A percentile compares a stretch with the other conserved stretches of the same genome.
phyloP scores from a whole-genome alignment of 2,888 invertebrate species.

The Tanaodytes sp. region DNA sequence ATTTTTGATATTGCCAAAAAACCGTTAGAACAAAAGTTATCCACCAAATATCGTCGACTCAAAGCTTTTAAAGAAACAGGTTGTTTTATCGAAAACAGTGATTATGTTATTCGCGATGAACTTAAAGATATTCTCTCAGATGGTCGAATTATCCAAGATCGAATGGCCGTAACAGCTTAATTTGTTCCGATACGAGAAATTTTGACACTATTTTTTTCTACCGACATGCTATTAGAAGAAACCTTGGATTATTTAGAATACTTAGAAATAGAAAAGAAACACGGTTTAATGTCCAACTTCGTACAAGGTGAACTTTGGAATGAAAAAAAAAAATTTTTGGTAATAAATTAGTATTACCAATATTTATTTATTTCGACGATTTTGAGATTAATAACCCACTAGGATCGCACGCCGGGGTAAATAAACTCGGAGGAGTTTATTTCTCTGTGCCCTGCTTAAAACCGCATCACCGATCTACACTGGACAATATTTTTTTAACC shows the following conservation, averaged over 20 bases:
- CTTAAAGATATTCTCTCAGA: not conserved
- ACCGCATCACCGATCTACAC: conserved; percentile 23
- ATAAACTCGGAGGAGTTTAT: conserved; percentile 44
- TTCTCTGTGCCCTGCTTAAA: conserved; percentile 38
- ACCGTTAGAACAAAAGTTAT: not conserved
- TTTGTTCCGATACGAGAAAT: not conserved
- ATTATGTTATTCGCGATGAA: not conserved
- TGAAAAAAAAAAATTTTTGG: conserved; percentile 3
- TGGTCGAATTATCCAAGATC: conserved; percentile 5
- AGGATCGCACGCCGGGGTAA: conserved; percentile 31
- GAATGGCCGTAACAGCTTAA: not conserved
- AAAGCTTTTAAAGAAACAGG: conserved; percentile 1
- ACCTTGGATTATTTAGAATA: not conserved
- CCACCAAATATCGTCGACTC: not conserved
- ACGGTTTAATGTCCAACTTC: conserved; percentile 37
- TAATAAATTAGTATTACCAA: conserved; percentile 5
- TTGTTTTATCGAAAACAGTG: not conserved
- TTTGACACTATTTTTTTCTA: not conserved
- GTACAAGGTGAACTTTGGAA: conserved; percentile 43
- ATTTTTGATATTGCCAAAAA: not conserved
- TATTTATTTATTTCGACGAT: conserved; percentile 21
- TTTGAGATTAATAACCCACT: conserved; percentile 45
- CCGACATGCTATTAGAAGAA: not conserved
- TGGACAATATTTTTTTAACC: conserved; percentile 44
- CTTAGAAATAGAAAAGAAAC: not conserved